phyloP scores from a whole-genome alignment of 2,888 invertebrate species.

The Drosophila meridionalis region DNA sequence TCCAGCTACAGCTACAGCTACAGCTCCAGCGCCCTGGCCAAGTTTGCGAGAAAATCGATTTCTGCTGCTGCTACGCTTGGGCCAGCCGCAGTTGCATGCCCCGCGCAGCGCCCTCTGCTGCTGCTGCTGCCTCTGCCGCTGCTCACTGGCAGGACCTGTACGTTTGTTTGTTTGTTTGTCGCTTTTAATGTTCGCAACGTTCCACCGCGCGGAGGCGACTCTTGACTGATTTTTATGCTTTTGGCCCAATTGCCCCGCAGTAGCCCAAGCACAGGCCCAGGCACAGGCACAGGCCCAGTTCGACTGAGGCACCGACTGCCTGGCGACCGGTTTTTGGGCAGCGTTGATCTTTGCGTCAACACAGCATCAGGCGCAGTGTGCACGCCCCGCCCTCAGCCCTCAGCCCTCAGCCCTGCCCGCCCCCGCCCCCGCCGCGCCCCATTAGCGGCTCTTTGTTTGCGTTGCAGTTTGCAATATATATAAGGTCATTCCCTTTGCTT shows the following conservation, averaged over 20 bases:
- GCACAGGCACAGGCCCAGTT: neutral
- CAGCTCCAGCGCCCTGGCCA: conserved; percentile 39
- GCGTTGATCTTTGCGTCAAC: conserved; percentile 55
- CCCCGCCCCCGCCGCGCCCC: conserved; percentile 34
- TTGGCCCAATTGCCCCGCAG: conserved; percentile 80
- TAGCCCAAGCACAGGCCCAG: conserved; percentile 45
- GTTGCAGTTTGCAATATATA: conserved; percentile 64
- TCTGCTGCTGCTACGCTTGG: conserved; percentile 64
- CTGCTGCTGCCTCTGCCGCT: neutral
- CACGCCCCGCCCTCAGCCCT: conserved; percentile 7
- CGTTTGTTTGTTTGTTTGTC: conserved; percentile 79
- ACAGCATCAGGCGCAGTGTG: conserved; percentile 29
- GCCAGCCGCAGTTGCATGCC: conserved; percentile 7
- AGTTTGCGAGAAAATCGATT: conserved; percentile 77
- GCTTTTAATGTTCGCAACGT: conserved; percentile 74
- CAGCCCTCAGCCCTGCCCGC: conserved; percentile 1
- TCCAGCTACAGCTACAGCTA: neutral
- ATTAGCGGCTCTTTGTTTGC: conserved; percentile 78
- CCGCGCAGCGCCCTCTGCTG: neutral
- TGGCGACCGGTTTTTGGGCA: conserved; percentile 40
- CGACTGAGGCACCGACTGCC: neutral
- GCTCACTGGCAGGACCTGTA: conserved; percentile 38
- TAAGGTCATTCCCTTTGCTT: conserved; percentile 64
- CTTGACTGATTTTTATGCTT: conserved; percentile 81
- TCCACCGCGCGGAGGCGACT: conserved; percentile 60